Percentiles rank a stretch among this genome's conserved stretches.
Conservation (phyloP, 2,113 vertebrate species). For the Callipepla californica region DNA sequence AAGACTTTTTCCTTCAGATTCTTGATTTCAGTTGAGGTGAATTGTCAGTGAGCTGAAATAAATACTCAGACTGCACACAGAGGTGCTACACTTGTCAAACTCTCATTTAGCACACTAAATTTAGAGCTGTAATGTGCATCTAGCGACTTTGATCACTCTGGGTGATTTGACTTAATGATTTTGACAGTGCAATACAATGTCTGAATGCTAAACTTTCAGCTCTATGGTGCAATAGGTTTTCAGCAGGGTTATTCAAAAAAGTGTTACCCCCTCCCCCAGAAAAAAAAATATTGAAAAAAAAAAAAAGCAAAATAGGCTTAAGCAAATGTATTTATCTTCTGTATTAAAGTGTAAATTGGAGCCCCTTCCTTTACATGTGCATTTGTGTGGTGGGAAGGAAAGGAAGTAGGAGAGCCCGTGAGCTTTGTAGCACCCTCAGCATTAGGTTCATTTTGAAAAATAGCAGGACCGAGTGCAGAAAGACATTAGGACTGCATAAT, state of each 20-base stretch:
- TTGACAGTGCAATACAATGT: background rate
- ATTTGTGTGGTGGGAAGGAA: accelerated
- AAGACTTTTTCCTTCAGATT: background rate
- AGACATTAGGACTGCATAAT: background rate
- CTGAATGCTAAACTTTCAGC: background rate
- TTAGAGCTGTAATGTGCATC: background rate
- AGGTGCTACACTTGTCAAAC: background rate
- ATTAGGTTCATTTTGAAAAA: background rate
- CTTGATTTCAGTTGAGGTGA: background rate
- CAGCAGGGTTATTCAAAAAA: background rate
- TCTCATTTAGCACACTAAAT: background rate
- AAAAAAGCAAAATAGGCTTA: background rate
- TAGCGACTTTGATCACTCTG: background rate
- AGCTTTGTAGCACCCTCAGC: background rate
- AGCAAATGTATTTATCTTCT: background rate
- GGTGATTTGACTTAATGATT: background rate
- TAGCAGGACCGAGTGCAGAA: background rate
- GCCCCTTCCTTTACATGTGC: background rate
- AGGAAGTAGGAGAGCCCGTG: background rate
- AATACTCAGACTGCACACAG: background rate
- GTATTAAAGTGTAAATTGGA: background rate
- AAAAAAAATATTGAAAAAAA: too few relatives aligned
- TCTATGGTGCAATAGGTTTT: background rate
- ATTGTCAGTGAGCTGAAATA: background rate
- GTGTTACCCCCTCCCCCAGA: accelerated